Conservation (phyloP, 2,888 invertebrate genomes). For the Zhuqinia jingwanae region DNA sequence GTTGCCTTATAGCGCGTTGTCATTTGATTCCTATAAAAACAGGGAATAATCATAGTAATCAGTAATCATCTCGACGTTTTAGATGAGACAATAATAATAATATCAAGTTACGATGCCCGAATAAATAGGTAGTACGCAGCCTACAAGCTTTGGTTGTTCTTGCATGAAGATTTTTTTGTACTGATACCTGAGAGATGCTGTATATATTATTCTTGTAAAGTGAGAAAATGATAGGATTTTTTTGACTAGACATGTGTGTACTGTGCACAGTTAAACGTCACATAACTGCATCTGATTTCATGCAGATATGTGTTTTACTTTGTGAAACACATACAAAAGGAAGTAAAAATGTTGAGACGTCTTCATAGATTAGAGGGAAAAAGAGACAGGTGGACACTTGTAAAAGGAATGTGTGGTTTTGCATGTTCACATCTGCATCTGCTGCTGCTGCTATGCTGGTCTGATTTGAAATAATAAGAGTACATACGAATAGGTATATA, state of each 20-base stretch:
- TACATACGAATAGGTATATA: no score
- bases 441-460: no score
- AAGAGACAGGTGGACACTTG: slow-evolving; percentile 40
- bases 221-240: slow-evolving; percentile 49
- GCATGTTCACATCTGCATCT: not conserved
- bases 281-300: slow-evolving; percentile 29
- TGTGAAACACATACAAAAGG: slow-evolving; percentile 20
- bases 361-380: slow-evolving; percentile 16
- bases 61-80: not conserved
- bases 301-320: slow-evolving; percentile 30
- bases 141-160: no score
- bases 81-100: slow-evolving; percentile 51
- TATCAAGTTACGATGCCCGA: slow-evolving; percentile 16
- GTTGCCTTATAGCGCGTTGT: slow-evolving; percentile 9
- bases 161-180: no score
- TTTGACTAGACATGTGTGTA: slow-evolving; percentile 9
- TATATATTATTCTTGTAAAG: not conserved
- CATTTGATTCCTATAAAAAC: slow-evolving; percentile 6
- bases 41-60: slow-evolving; percentile 23
- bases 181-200: no score
- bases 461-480: not conserved
- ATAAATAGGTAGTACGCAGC: no score
- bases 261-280: slow-evolving; percentile 3
- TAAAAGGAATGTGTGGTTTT: slow-evolving; percentile 17
- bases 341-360: slow-evolving; percentile 17